Conservation (phyloP, 1,140 invertebrate species). For the Lamellibrachia luymesi region DNA sequence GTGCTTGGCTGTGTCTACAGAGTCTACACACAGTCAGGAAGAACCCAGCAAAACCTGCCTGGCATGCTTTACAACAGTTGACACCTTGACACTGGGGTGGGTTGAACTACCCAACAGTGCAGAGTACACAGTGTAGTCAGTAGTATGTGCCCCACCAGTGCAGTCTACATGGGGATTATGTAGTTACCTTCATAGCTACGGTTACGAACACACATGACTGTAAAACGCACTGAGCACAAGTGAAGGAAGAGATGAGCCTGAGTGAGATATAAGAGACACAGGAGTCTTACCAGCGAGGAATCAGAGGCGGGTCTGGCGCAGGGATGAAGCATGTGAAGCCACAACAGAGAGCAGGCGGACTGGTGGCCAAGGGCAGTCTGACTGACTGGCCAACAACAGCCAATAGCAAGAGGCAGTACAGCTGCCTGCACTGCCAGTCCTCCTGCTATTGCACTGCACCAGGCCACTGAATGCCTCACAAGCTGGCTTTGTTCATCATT, state of each 20-base stretch:
- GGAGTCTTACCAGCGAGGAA: neutral
- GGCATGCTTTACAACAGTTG: neutral
- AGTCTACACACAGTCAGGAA: neutral
- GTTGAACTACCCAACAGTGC: neutral
- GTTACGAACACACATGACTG: neutral
- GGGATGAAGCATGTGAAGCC: neutral
- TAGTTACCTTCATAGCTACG: too few relatives aligned
- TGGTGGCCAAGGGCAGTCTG: neutral
- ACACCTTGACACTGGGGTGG: neutral
- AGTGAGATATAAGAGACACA: neutral
- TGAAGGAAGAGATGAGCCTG: neutral
- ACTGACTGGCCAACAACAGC: neutral
- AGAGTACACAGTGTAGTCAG: neutral
- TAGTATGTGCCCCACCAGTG: neutral
- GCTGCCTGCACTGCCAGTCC: neutral
- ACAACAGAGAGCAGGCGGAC: neutral
- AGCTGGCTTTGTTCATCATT: neutral
- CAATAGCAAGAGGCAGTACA: neutral
- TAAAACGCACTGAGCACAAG: neutral
- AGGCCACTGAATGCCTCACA: too few relatives aligned
- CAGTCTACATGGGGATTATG: neutral
- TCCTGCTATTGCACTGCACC: neutral
- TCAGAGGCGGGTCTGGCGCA: neutral
- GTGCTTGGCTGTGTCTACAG: neutral
- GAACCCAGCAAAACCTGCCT: neutral